Base-by-base conservation (phyloP, 2,888 invertebrate species). In the Hirtodrosophila confusa region DNA sequence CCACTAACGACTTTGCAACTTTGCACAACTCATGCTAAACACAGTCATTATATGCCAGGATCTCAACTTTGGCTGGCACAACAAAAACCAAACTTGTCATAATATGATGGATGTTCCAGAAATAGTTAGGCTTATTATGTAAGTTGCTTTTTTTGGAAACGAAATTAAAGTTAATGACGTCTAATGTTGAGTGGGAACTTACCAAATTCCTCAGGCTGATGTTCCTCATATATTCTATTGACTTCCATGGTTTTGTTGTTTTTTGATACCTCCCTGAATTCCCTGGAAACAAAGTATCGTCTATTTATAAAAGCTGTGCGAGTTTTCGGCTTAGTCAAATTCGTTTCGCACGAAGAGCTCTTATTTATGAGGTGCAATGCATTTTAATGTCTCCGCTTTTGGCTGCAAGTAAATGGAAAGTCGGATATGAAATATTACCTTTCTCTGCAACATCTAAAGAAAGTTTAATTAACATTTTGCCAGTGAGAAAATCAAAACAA, bases 201-300 rank as follows among this genome's bases (percentile, higher is more conserved):
- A 91, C 91, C 91, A 47, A 90, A 91, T 55, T 91, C 69, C 10
- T 76, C 49, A 12, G 85, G 87, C 61, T 69, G 8, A 51, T 71
- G 77, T 11, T 73, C 55, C 12, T 57, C 68, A 45, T 55, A 63
- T 62, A 65, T 64, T 62, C 75, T 63, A 47, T 86, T 77, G 44
- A 58, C 45, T 40, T 70, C 77, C 80, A 80, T 80, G 60, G n/a
- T 49, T 33, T 24, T 48, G 17, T 27, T 45, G 35, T 40, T 54
- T 7, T 41, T 60, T 50, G n/a, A 48, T 3, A 47, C 4, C n/a
- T 48, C 10, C 7, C 35, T 29, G 5, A 44, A 53, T 51, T 35
- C 33, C 11, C 39, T 23, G 17, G 17, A 17, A 17, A 17, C n/a
- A 56, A 69, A 55, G 24, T 71, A 53, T 8, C 9, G 43, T 41